Evolutionary conservation across 2,113 vertebrate species (phyloP), one percentile per base, ranked within the genome.

Genomic region (Tachycineta bicolor): DNA sequence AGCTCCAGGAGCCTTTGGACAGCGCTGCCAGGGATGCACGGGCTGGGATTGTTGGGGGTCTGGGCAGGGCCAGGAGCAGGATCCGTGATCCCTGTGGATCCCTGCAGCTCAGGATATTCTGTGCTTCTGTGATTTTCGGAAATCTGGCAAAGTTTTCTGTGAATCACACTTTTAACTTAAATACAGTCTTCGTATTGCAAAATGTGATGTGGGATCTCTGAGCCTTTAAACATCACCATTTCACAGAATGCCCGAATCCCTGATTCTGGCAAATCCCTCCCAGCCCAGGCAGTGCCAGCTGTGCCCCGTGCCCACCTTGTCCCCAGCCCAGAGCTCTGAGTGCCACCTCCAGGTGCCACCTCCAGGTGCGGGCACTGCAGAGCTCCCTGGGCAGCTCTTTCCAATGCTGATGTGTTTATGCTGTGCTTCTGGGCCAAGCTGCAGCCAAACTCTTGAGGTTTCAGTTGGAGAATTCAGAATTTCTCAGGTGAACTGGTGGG

Each of bases 71-170:
- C 37, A 37, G 37, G 37, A 37, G 37, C 37, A 8, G 37, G 37
- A 37, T 37, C 37, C 37, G 9, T 37, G 37, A 37, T 37, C 37
- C 37, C 37, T 37, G 37, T 37, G 37, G 37, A 9, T 9, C 4
- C 7, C 56, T 1, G 22, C 13, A 0, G 0, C 41, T 49, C 43
- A 26, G 50, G 25, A 4, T 1, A 20, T 46, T 55, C 41, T 10
- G 7, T 0, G 10, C 14, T 25, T 63, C 29, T 6, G 0, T 18
- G 24, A 12, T 34, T 10, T 56, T n/a, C 31, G 44, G 49, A 79
- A 52, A 44, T 80, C 20, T 56, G 44, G 10, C 20, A 14, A 81
- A 47, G 18, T 73, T 92, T 83, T 63, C 7, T 83, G 37, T 83
- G 75, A 29, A 43, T 67, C 77, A 37, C 46, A 50, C 41, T 64